Conservation (phyloP, 1,140 invertebrate species). For the Helicoverpa armigera region DNA sequence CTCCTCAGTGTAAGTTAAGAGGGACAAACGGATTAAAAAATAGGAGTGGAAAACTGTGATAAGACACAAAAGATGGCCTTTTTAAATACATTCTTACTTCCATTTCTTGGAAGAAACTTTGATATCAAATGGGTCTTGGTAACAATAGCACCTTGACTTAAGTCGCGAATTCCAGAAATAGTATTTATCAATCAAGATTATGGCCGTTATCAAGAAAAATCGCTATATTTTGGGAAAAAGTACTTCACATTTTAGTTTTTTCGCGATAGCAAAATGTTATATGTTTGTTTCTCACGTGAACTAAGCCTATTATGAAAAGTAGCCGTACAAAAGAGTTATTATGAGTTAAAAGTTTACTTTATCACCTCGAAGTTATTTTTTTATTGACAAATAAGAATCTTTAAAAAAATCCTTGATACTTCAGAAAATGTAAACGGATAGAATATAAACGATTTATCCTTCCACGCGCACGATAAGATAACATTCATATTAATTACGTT, state of each 20-base stretch:
- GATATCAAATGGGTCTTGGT: conserved; percentile 7
- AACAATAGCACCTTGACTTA: not conserved
- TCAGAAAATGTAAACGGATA: conserved; percentile 16
- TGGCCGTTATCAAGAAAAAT: not conserved
- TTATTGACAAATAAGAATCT: not conserved
- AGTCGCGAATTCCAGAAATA: conserved; percentile 1
- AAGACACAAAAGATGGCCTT: not conserved
- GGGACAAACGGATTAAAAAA: too few species aligned
- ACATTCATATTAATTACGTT: conserved; percentile 43
- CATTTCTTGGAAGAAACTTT: conserved; percentile 9
- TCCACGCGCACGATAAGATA: conserved; percentile 41
- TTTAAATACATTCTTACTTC: not conserved
- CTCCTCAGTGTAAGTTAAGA: too few species aligned
- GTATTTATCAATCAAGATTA: conserved; percentile 22
- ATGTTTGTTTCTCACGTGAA: too few species aligned
- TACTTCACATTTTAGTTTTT: not conserved
- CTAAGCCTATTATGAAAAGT: not conserved
- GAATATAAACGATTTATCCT: conserved; percentile 34
- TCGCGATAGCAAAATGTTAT: too few species aligned
- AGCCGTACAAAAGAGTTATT: not conserved
- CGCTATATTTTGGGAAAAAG: not conserved
- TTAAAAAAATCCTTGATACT: not conserved
- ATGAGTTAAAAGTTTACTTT: too few species aligned
- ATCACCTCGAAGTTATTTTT: not conserved
- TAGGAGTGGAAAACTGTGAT: too few species aligned